Evolutionary conservation across 2,888 invertebrate genomes (phyloP).

Genomic region (Lasioglossum pauxillum): DNA sequence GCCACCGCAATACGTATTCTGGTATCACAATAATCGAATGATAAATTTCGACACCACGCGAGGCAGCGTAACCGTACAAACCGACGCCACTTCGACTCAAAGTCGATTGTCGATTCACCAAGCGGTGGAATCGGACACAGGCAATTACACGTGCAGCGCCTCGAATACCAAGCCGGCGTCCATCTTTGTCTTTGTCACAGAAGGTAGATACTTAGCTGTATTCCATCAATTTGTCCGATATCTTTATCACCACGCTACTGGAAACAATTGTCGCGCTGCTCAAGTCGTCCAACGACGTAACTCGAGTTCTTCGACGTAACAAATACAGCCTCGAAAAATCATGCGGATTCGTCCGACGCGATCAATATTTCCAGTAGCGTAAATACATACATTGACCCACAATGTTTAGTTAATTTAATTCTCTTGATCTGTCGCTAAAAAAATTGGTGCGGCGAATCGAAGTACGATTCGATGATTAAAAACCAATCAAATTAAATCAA

Average conservation of each 20-base stretch:
- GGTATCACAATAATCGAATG: constrained; percentile 97
- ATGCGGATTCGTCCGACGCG: background rate
- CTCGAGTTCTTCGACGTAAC: background rate
- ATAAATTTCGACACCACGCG: constrained; percentile 96
- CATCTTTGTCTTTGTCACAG: constrained; percentile 95
- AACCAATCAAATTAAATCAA: background rate
- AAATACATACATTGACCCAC: background rate
- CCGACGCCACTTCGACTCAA: constrained; percentile 94
- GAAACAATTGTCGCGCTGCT: background rate
- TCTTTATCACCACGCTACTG: background rate
- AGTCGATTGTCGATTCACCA: constrained; percentile 93
- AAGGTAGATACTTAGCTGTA: constrained; percentile 87
- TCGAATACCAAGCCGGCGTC: constrained; percentile 95
- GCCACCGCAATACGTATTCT: constrained; percentile 97
- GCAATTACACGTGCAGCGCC: constrained; percentile 96
- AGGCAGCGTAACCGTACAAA: constrained; percentile 92
- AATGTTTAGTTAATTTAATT: background rate
- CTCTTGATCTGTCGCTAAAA: background rate
- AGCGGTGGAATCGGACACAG: constrained; percentile 94
- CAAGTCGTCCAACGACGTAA: background rate
- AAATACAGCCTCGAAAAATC: background rate
- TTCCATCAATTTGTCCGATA: background rate
- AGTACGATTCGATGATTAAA: background rate
- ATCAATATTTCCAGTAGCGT: background rate
- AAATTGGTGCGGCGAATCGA: background rate